Base-by-base conservation (phyloP, 1,140 invertebrate species). In the Hycleus phaleratus region DNA sequence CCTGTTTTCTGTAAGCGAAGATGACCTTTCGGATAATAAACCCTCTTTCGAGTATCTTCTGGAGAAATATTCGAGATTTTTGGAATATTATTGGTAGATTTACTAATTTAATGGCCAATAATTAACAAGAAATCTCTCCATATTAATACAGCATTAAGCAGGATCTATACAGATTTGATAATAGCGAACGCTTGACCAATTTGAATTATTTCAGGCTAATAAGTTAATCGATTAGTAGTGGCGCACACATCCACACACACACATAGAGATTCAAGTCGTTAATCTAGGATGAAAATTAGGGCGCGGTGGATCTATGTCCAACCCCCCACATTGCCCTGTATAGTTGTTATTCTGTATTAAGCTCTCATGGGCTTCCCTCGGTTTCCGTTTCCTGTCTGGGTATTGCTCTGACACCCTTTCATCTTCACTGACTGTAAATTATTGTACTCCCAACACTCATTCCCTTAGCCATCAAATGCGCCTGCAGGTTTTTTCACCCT, bases 381-480 rank as follows among this genome's bases (percentile, higher is more conserved):
- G 44, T 60, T 60, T 60, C 58, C 58, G 49, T 45, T 60, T 60
- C 51, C 58, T 49, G 46, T 47, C 49, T 54, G 49, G 32, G 50
- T 52, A 60, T 60, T 48, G 48, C 52, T 60, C 58, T 60, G 58
- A 60, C 58, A 60, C 53, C 51, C 52, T 60, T 60, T 60, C 58
- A 60, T 60, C 58, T 60, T 60, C 50, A 46, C 52, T 50, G 46
- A 53, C 53, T 56, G 58, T 55, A 46, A 60, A 60, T 60, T 60
- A 60, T 60, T 60, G 44, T 46, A 53, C 51, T 45, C 51, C 42
- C 51, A 52, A 52, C 18, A 18, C 18, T 18, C 18, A 18, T 18
- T 18, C 18, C 18, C 18, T 18, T 18, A 18, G 18, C 18, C 18
- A 18, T 18, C 18, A 18, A 18, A 18, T 18, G 18, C 18, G 18